A percentile compares a stretch with the other conserved stretches of the same genome.
Conservation (phyloP, 2,113 vertebrate species). For the Menura novaehollandiae region DNA sequence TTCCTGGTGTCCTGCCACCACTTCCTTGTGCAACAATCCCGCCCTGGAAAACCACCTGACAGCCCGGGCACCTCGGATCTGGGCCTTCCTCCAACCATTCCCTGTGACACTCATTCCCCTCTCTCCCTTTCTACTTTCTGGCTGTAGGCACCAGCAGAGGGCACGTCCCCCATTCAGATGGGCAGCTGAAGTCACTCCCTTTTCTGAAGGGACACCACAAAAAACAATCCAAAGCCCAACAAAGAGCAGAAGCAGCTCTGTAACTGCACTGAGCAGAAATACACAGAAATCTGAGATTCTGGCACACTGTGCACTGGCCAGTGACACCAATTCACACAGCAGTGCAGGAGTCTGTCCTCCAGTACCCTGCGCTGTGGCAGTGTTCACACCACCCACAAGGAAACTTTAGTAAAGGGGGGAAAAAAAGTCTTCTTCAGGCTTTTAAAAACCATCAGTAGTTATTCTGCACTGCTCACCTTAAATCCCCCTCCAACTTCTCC, state of each 20-base stretch:
- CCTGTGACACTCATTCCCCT: neutral
- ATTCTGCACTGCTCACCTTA: constrained; percentile 78
- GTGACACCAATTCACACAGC: neutral
- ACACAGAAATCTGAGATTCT: neutral
- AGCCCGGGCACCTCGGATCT: neutral
- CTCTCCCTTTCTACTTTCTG: neutral
- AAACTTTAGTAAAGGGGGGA: neutral
- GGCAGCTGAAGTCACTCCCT: neutral
- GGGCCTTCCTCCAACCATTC: neutral
- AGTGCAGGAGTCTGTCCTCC: neutral
- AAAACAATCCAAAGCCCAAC: neutral
- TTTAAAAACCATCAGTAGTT: neutral
- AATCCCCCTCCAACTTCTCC: constrained; percentile 95
- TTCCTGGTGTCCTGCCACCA: neutral
- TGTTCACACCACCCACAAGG: accelerated
- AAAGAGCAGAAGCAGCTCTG: neutral
- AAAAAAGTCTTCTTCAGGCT: neutral
- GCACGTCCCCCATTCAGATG: neutral
- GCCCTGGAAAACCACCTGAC: neutral
- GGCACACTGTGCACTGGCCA: neutral
- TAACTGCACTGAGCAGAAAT: neutral
- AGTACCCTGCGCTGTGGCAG: neutral
- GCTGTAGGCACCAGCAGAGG: neutral
- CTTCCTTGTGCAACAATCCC: neutral
- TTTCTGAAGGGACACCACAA: neutral